Conservation (phyloP, 2,113 vertebrate genomes). For the Rhinolophus ferrumequinum region DNA sequence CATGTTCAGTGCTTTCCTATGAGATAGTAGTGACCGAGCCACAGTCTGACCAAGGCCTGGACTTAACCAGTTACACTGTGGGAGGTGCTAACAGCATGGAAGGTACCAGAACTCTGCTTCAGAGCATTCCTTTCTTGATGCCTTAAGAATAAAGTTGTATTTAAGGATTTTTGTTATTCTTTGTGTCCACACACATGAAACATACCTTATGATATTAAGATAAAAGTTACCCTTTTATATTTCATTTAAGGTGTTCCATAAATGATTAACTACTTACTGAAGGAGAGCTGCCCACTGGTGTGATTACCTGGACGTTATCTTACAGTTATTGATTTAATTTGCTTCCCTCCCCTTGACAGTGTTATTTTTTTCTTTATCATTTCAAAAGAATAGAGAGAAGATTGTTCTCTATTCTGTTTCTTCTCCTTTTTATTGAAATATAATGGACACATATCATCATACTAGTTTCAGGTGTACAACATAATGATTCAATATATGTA, state of each 20-base stretch:
- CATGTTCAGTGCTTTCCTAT: neutral
- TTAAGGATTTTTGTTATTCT: conserved; percentile 2
- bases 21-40: neutral
- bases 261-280: neutral
- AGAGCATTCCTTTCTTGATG: neutral
- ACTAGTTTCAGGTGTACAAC: neutral
- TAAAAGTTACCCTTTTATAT: neutral
- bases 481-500: neutral
- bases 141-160: neutral
- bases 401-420: neutral
- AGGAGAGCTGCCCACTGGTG: neutral
- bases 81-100: neutral
- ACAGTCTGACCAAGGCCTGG: neutral
- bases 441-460: neutral
- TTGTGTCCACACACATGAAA: neutral
- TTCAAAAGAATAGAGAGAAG: neutral
- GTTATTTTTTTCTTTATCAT: neutral
- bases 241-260: neutral
- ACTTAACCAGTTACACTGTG: neutral
- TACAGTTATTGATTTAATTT: neutral
- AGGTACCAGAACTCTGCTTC: neutral
- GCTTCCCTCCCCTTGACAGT: neutral
- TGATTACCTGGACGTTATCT: neutral
- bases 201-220: neutral
- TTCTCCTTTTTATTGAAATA: neutral